phyloP scores from a whole-genome alignment of 1,140 invertebrate genomes.

The Drosophila eugracilis region DNA sequence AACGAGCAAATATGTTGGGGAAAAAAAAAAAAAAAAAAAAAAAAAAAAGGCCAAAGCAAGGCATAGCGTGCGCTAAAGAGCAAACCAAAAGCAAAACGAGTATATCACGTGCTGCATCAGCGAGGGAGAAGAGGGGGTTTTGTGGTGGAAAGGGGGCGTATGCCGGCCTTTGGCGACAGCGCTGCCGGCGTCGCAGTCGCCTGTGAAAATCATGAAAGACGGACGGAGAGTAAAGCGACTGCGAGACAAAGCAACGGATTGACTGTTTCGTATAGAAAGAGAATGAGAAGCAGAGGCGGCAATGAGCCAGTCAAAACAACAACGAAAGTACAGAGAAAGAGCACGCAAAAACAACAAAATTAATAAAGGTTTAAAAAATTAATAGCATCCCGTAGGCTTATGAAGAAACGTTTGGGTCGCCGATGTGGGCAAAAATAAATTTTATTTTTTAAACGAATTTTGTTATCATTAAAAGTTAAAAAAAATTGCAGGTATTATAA shows the following conservation, averaged over 20 bases:
- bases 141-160: slow-evolving; percentile 17
- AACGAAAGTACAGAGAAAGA: slow-evolving; percentile 56
- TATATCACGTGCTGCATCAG: slow-evolving; percentile 79
- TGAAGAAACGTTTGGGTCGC: too few species aligned
- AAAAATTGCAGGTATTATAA: too few species aligned
- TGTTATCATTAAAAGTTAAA: too few species aligned
- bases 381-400: too few species aligned
- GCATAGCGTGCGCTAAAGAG: slow-evolving; percentile 75
- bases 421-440: too few species aligned
- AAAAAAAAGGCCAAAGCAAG: slow-evolving; percentile 65
- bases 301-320: slow-evolving; percentile 73
- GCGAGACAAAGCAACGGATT: slow-evolving; percentile 52
- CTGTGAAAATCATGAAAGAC: slow-evolving; percentile 52
- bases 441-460: too few species aligned
- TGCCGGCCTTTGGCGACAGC: slow-evolving; percentile 77
- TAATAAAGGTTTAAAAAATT: slow-evolving; percentile 12
- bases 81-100: slow-evolving; percentile 67
- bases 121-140: slow-evolving; percentile 10
- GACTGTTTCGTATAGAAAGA: slow-evolving; percentile 78
- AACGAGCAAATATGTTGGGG: slow-evolving; percentile 53
- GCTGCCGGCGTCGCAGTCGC: slow-evolving; percentile 39
- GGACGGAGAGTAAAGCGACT: slow-evolving; percentile 39
- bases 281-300: slow-evolving; percentile 45
- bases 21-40: slow-evolving; percentile 47
- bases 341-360: slow-evolving; percentile 19